Evolutionary conservation across 1,140 invertebrate genomes (phyloP), one percentile per base, ranked within the genome.

Genomic region (Alviniconcha marisindica): DNA sequence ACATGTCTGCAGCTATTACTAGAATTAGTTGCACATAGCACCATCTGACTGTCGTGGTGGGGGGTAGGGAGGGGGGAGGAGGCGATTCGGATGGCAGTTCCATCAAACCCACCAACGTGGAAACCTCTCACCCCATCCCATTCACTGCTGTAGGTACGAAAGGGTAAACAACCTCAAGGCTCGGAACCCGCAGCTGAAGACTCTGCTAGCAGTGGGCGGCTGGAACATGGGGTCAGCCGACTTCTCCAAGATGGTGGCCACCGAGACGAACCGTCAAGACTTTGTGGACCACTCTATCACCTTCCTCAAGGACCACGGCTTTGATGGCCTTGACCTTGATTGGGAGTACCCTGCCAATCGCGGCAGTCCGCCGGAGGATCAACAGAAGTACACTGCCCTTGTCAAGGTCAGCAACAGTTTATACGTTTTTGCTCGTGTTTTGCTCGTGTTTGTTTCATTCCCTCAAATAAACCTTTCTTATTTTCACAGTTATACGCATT

Each of bases 171-270:
- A 96, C 0, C 56, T 84, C 51, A 99, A 98, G 93, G 96, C 97
- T 93, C 98, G 97, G 93, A 99, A 99, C 94, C 98, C 97, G 88
- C 95, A 97, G 76, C 90, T 99, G 85, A 98, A 98, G 93, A 97
- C 97, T 0, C 93, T 99, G 93, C 94, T 99, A 81, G 97, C 98
- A 5, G 97, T 99, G 84, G 98, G 98, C 15, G 98, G 98, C 0
- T 99, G 98, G 98, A 99, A 98, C 91, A 97, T 98, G 92, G 98
- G 97, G 14, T 98, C 97, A 0, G 95, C 95, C 12, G 95, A 97
- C 80, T 93, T 92, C 81, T 89, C 88, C 18, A 56, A 66, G 0
- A 89, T 92, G 88, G 87, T 90, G 0, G 56, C 84, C 0, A 87
- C 80, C 31, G 51, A 63, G 36, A 63, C 60, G 24, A 87, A 83